Percentiles rank a stretch among this genome's conserved stretches.
Evolutionary conservation across 2,888 invertebrate species (phyloP).

Genomic region (Stramonita haemastoma): DNA sequence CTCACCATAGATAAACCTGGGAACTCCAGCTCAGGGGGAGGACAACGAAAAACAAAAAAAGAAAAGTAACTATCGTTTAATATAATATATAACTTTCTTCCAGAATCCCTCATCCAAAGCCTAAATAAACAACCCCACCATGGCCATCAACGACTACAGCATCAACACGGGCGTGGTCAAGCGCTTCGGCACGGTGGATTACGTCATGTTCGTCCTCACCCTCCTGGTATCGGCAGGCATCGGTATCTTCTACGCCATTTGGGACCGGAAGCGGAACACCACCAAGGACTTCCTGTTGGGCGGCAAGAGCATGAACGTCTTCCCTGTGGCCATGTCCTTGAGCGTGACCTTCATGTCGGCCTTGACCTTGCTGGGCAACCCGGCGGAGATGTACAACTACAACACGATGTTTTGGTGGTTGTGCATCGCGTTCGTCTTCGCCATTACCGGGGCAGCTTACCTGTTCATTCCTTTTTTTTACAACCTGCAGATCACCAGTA

Average conservation of each 20-base stretch:
- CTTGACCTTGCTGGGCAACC: constrained; percentile 58
- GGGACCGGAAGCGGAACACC: constrained; percentile 80
- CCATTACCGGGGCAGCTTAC: constrained; percentile 54
- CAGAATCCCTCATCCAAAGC: background rate
- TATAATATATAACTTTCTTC: background rate
- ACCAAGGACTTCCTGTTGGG: constrained; percentile 74
- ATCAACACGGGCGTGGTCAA: constrained; percentile 48
- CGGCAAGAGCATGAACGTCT: constrained; percentile 68
- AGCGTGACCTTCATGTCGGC: constrained; percentile 67
- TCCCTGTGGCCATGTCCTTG: constrained; percentile 74
- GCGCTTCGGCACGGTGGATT: constrained; percentile 49
- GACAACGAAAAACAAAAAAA: background rate
- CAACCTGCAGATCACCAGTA: constrained; percentile 51
- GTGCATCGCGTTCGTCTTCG: constrained; percentile 55
- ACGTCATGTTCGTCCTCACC: constrained; percentile 53
- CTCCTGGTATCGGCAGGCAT: constrained; percentile 52
- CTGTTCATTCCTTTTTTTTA: constrained; percentile 56
- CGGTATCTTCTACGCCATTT: constrained; percentile 78
- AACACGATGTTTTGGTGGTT: constrained; percentile 56
- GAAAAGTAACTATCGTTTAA: background rate
- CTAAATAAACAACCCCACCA: background rate
- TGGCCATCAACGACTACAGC: constrained; percentile 45
- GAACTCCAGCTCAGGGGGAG: background rate
- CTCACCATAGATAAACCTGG: too few species aligned
- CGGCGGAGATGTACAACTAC: constrained; percentile 60